Evolutionary conservation across 1,140 invertebrate genomes (phyloP), one percentile per base, ranked within the genome.

Genomic region (Chrysomallon squamiferum): DNA sequence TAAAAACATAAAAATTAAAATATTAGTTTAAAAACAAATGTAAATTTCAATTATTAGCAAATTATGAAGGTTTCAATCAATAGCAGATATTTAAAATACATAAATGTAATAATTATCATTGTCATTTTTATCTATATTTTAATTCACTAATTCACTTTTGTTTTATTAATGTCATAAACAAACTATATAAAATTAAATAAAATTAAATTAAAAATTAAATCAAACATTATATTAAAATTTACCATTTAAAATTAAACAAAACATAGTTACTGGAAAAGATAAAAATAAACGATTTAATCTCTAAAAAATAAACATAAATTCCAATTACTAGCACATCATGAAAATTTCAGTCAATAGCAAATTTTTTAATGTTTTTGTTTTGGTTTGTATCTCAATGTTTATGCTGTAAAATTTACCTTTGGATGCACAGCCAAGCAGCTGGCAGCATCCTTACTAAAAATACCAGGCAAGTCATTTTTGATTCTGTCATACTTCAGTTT

Each of bases 351-450:
- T 29, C 6, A 32, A 57, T 30, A 25, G 18, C n/a, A n/a, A n/a
- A n/a, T n/a, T n/a, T n/a, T n/a, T n/a, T n/a, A n/a, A n/a, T n/a
- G n/a, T n/a, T n/a, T n/a, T n/a, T n/a, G n/a, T n/a, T n/a, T n/a
- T n/a, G n/a, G n/a, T n/a, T n/a, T n/a, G n/a, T n/a, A n/a, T n/a
- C n/a, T n/a, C n/a, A n/a, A n/a, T n/a, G n/a, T n/a, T n/a, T n/a
- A n/a, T n/a, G n/a, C n/a, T n/a, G n/a, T n/a, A n/a, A n/a, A n/a
- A 38, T 41, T 25, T 82, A 94, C 93, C 87, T 97, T 97, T 20
- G 93, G 90, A 87, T 98, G 94, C 18, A 97, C 93, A 73, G 93
- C 92, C 72, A 96, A 92, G 79, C 94, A 96, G 81, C 92, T 95
- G 27, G 95, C 93, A 68, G 93, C 91, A 88, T 97, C 95, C 75